Conservation (phyloP, 1,140 invertebrate species). For the Drosophila chauvacae region DNA sequence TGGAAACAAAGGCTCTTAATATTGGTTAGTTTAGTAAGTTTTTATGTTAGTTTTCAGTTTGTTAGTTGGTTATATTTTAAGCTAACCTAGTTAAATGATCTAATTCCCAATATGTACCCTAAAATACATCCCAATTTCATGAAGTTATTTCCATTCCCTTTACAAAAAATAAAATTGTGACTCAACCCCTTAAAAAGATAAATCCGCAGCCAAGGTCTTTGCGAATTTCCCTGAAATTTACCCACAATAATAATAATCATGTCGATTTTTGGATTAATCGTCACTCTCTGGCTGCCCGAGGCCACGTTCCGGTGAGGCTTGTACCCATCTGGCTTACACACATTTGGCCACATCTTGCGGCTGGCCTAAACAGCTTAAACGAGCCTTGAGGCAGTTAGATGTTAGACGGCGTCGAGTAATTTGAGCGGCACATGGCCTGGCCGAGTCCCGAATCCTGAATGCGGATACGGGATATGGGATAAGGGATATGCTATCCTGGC, state of each 20-base stretch:
- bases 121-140: neutral
- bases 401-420: constrained; percentile 35
- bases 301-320: neutral
- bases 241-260: neutral
- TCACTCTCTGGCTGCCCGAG: neutral
- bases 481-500: neutral
- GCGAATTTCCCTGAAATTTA: too few relatives aligned
- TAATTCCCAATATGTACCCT: too few relatives aligned
- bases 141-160: neutral
- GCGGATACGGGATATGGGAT: neutral
- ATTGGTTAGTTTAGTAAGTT: too few relatives aligned
- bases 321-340: constrained; percentile 25
- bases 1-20: neutral
- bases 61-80: neutral
- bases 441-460: neutral
- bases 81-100: neutral
- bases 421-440: constrained; percentile 38
- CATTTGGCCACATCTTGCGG: constrained; percentile 41
- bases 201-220: neutral
- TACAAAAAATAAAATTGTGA: neutral
- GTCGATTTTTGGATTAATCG: neutral
- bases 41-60: neutral
- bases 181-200: neutral
- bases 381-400: constrained; percentile 36
- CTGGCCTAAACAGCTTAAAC: constrained; percentile 37